Evolutionary conservation across 1,140 invertebrate genomes (phyloP).

Genomic region (Eumeta japonica): DNA sequence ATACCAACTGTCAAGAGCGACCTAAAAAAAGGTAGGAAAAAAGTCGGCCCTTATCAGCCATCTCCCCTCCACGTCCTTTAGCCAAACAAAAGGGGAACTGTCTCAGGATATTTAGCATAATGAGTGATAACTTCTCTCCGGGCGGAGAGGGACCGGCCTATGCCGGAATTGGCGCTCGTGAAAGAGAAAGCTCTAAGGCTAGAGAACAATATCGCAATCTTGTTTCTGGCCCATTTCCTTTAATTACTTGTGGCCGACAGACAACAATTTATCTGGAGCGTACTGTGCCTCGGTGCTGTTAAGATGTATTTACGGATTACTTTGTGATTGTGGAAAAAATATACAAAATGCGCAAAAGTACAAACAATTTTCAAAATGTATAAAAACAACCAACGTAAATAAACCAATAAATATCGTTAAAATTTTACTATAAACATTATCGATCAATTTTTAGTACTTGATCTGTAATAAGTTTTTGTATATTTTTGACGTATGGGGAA

Average conservation of each 20-base stretch:
- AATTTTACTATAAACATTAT: too few species aligned
- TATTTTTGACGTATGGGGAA: too few species aligned
- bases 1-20: constrained; percentile 49
- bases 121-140: constrained; percentile 47
- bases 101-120: constrained; percentile 51
- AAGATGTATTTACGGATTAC: too few species aligned
- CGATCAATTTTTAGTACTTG: too few species aligned
- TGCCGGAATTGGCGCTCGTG: constrained; percentile 2
- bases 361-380: too few species aligned
- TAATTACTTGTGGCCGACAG: constrained; percentile 51
- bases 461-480: too few species aligned
- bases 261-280: constrained; percentile 34
- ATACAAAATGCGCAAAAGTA: too few species aligned
- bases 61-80: constrained; percentile 35
- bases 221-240: constrained; percentile 55
- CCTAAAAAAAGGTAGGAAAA: constrained; percentile 29
- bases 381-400: too few species aligned
- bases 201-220: constrained; percentile 55
- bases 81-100: constrained; percentile 36
- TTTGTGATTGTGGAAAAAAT: too few species aligned
- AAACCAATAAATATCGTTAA: too few species aligned
- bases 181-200: constrained; percentile 21
- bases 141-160: constrained; percentile 25
- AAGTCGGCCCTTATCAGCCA: constrained; percentile 29
- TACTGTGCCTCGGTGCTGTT: too few species aligned